Evolutionary conservation across 2,888 invertebrate species (phyloP), one percentile per base, ranked within the genome.

Genomic region (Coecobrya sp.): DNA sequence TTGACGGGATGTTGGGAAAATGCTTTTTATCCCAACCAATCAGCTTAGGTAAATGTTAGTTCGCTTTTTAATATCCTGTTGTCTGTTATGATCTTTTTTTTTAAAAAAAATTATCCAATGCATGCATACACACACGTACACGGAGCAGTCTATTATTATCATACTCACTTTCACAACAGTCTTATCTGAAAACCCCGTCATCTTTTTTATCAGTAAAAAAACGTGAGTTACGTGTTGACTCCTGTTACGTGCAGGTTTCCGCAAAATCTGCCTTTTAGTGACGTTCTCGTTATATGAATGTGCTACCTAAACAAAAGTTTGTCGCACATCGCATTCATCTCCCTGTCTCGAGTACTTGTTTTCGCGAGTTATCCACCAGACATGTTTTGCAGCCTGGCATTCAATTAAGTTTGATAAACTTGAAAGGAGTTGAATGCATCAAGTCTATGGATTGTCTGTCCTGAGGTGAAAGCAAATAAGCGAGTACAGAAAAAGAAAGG

Each of bases 391-490:
- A 42, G 42, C 81, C n/a, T 88, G 79, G 79, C 81, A 79, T 88
- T 88, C 88, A 88, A 88, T 88, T 88, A 88, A 79, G 79, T 79
- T 59, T 62, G 88, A 88, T 79, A 79, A 88, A 88, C 65, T 62
- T 55, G 65, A 49, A 88, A 55, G 82, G 55, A 73, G 86, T 30
- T 55, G 36, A 79, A 81, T 76, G 45, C 87, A 79, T n/a, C 30
- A 59, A n/a, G 82, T 52, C 45, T 19, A 42, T 25, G 25, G 45
- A 36, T 25, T 25, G 65, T 88, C 45, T 87, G 10, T 65, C 88
- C 88, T 49, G 49, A 65, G 65, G 79, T 81, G 81, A 88, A 88
- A 88, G 81, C 81, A 88, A 88, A 88, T 88, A 86, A 70, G 52
- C n/a, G 27, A 82, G 4, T 4, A 76, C 19, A 65, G n/a, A 85